Evolutionary conservation across 2,797 vertebrate species (phyloP), one percentile per base, ranked within the genome.

Genomic region (Salmo trutta): DNA sequence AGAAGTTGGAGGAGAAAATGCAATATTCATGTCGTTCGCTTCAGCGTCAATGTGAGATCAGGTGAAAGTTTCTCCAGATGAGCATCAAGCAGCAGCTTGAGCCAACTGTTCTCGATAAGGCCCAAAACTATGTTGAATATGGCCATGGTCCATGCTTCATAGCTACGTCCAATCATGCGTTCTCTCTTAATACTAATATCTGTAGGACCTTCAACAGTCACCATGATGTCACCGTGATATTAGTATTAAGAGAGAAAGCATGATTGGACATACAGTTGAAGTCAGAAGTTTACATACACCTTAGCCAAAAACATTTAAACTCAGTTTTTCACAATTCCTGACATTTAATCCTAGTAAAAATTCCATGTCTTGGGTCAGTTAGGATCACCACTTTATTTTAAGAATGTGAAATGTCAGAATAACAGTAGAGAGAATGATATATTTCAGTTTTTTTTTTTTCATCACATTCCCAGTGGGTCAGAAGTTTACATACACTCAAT

Each of bases 101-200:
- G 17, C 68, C 8, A 10, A 70, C 36, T 64, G 59, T 12, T 24
- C 59, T 64, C 12, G 3, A 8, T 64, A 24, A 27, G 12, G 59
- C 59, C 10, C 59, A 64, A 7, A 64, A 24, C 21, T n/a, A 47
- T 70, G 36, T 70, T 70, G 36, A 47, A 70, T 47, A 41, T 27
- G 21, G 19, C 71, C 41, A 14, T 52, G 33, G n/a, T 51, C 8
- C 47, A 19, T 71, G 8, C 47, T 52, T 41, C 16, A 24, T 8
- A 51, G 41, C 69, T 52, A 51, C 15, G 47, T 71, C n/a, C 70
- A 52, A 47, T 52, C 47, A 52, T 29, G 70, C 47, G 17, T 52
- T 71, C 70, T 5, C 21, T 52, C 47, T 67, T 17, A 53, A 53
- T 71, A 41, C 47, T 12, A 53, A 71, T 71, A 71, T 21, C 70